Conservation (phyloP, 2,797 vertebrate species). For the Scolopax bukidnonensis region DNA sequence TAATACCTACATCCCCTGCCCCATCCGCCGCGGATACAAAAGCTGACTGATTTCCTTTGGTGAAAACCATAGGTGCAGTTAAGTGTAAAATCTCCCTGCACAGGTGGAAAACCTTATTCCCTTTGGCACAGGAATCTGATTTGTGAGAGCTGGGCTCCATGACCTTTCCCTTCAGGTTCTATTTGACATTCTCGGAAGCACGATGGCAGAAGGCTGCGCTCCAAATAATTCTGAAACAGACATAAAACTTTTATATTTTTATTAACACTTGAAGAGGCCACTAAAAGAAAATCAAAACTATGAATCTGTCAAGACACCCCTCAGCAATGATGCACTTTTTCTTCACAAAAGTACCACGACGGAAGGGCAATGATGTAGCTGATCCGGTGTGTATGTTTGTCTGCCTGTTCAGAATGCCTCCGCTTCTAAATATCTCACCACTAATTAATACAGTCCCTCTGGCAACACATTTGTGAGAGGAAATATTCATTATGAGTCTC, state of each 20-base stretch:
- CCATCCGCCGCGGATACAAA: background rate
- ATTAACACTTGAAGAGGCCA: conserved; percentile 57
- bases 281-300: conserved; percentile 66
- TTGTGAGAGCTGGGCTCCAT: background rate
- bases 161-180: conserved; percentile 60
- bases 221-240: conserved; percentile 47
- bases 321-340: background rate
- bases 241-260: conserved; percentile 53
- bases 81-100: conserved; percentile 36
- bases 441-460: background rate
- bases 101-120: conserved; percentile 42
- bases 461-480: background rate
- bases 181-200: conserved; percentile 49
- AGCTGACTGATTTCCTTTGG: background rate
- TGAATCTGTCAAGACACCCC: conserved; percentile 52
- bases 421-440: background rate
- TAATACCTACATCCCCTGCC: background rate
- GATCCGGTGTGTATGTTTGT: background rate
- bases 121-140: background rate
- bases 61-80: conserved; percentile 37
- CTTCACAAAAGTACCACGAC: background rate
- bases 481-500: background rate
- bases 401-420: background rate
- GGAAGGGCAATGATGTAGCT: background rate
- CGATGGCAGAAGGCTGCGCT: background rate